These are phyloP conservation scores for Carpatolechia fugitivella DNA, from an alignment of 2,888 invertebrate genomes.

Conservation along the genomic window DNA sequence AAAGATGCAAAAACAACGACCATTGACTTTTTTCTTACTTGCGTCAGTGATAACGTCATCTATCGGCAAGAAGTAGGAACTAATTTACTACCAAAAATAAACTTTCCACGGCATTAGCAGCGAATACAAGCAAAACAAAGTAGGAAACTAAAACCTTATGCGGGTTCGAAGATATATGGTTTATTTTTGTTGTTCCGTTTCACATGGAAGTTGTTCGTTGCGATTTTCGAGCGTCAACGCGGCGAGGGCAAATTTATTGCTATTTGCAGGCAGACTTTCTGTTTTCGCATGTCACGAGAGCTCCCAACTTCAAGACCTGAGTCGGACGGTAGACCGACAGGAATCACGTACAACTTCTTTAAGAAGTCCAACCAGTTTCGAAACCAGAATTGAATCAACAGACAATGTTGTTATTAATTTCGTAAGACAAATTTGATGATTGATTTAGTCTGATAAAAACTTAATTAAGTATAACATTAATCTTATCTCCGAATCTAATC, in stretches of 20 bases:
- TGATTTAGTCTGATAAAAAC: conserved; percentile 8
- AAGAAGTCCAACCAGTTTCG: not conserved
- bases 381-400: conserved; percentile 8
- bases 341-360: conserved; percentile 1
- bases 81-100: conserved; percentile 6
- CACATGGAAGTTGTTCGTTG: conserved; percentile 56
- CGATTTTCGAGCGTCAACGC: conserved; percentile 70
- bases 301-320: conserved; percentile 27
- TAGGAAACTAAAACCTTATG: conserved; percentile 40
- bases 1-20: not conserved
- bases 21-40: not conserved
- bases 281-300: conserved; percentile 62
- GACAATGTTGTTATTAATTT: not conserved
- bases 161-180: conserved; percentile 65
- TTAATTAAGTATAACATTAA: conserved; percentile 8
- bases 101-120: conserved; percentile 11
- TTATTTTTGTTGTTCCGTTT: conserved; percentile 69
- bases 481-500: conserved; percentile 7
- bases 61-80: conserved; percentile 2
- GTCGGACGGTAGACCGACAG: conserved; percentile 7
- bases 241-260: conserved; percentile 67
- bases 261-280: conserved; percentile 65
- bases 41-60: conserved; percentile 5
- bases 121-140: conserved; percentile 28
- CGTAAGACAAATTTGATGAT: conserved; percentile 8